Evolutionary conservation across 1,140 invertebrate species (phyloP).

Genomic region (Steinernema feltiae): DNA sequence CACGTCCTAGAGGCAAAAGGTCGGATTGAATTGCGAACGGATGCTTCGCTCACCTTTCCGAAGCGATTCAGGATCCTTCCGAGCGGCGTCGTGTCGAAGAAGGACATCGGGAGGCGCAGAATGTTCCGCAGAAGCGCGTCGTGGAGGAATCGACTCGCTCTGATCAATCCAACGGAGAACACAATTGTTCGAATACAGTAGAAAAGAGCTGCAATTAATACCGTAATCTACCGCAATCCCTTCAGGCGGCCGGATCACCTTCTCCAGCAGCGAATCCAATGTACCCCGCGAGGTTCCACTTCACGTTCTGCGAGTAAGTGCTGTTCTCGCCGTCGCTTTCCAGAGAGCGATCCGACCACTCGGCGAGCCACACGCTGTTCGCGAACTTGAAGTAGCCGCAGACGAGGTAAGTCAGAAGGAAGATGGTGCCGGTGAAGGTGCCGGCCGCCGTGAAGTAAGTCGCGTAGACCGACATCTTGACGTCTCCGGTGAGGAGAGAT

Average conservation of each 20-base stretch:
- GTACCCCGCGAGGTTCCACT: neutral
- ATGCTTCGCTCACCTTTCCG: no score
- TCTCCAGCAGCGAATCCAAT: neutral
- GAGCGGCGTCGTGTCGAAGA: conserved; percentile 67
- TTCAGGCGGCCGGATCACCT: neutral
- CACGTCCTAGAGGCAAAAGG: no score
- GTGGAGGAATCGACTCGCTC: neutral
- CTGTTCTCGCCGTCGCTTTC: neutral
- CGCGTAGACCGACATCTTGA: neutral
- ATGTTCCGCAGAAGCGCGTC: conserved; percentile 55
- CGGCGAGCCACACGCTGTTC: neutral
- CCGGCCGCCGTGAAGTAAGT: neutral
- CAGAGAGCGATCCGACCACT: neutral
- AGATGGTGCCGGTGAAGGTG: neutral
- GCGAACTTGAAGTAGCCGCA: neutral
- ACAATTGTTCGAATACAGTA: neutral
- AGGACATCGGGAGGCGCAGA: conserved; percentile 66
- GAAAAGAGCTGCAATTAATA: neutral
- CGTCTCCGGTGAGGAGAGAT: conserved; percentile 15
- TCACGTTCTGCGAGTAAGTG: neutral
- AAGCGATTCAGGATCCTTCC: conserved; percentile 71
- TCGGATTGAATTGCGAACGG: no score
- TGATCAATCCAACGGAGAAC: neutral
- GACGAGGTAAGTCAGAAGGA: neutral
- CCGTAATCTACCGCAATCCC: neutral